Conservation (phyloP, 2,888 invertebrate species). For the Drosophila flavopinicola region DNA sequence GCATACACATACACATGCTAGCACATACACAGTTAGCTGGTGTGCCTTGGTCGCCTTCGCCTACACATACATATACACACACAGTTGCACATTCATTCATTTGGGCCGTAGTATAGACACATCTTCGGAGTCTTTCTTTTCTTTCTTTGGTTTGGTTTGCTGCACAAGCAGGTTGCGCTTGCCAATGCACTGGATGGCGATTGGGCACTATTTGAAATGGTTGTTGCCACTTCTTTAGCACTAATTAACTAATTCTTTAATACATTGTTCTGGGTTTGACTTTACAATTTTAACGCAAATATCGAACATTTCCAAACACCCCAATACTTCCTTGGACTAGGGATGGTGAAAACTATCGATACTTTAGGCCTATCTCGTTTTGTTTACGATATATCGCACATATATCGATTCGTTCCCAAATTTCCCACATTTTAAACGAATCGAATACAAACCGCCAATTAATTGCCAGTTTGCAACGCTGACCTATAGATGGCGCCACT, state of each 20-base stretch:
- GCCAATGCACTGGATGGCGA: constrained; percentile 3
- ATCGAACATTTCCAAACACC: constrained; percentile 80
- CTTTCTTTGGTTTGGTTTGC: constrained; percentile 43
- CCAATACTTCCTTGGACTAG: constrained; percentile 54
- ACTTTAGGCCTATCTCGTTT: constrained; percentile 2
- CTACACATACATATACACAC: constrained; percentile 48
- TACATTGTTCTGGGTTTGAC: constrained; percentile 63
- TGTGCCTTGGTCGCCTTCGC: constrained; percentile 40
- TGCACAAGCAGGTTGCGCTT: constrained; percentile 2
- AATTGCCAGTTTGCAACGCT: background rate
- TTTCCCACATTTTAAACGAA: constrained; percentile 4
- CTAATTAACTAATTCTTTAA: constrained; percentile 48
- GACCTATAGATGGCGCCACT: constrained; percentile 43
- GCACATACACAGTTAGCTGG: constrained; percentile 38
- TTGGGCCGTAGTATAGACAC: constrained; percentile 74
- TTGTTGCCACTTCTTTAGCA: constrained; percentile 45
- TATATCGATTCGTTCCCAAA: constrained; percentile 20
- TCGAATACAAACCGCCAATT: constrained; percentile 14
- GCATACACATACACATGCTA: constrained; percentile 28
- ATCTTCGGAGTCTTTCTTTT: constrained; percentile 63
- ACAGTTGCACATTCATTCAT: constrained; percentile 65
- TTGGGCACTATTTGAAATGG: constrained; percentile 27
- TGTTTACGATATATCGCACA: constrained; percentile 21
- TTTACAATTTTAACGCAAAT: constrained; percentile 66
- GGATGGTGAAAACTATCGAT: constrained; percentile 45